Percentiles rank a stretch among this genome's conserved stretches.
These are phyloP conservation scores for Micoletzkya japonica DNA, from an alignment of 2,888 invertebrate genomes.

Conservation along the genomic window DNA sequence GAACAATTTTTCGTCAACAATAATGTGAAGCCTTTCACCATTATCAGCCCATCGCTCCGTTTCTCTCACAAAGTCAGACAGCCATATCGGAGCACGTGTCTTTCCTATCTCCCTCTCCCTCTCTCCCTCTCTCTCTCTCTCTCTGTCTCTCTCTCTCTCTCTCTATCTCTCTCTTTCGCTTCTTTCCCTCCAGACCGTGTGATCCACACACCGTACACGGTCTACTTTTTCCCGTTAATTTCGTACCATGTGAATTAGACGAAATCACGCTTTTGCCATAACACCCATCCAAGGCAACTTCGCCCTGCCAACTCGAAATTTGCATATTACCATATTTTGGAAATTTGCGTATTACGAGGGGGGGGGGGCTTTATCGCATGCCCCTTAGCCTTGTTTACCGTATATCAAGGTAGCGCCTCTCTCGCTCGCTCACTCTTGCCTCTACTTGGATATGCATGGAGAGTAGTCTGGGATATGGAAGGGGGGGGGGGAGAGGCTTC, in stretches of 20 bases:
- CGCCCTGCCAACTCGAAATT: too few relatives aligned
- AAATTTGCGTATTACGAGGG: too few relatives aligned
- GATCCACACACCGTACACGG: background rate
- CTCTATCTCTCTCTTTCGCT: slow-evolving; percentile 6
- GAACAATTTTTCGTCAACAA: too few relatives aligned
- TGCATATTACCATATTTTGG: too few relatives aligned
- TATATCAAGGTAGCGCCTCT: background rate
- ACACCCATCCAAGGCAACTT: too few relatives aligned
- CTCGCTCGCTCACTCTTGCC: background rate
- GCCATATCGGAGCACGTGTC: too few relatives aligned
- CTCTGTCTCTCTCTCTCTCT: slow-evolving; percentile 19
- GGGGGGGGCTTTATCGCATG: too few relatives aligned
- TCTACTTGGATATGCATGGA: background rate
- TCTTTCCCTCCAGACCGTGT: slow-evolving; percentile 2
- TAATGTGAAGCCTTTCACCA: too few relatives aligned
- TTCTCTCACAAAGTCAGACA: too few relatives aligned
- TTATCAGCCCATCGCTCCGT: background rate
- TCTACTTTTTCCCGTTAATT: slow-evolving; percentile 11
- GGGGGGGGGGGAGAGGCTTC: slow-evolving; percentile 28
- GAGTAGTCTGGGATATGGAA: slow-evolving; percentile 29
- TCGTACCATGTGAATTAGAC: too few relatives aligned
- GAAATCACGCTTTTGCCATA: too few relatives aligned
- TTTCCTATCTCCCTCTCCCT: background rate
- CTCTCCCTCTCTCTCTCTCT: background rate
- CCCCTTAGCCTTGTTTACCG: background rate